These are phyloP conservation scores for Muscicapa comitata DNA, from an alignment of 2,797 vertebrate species.

Conservation along the genomic window DNA sequence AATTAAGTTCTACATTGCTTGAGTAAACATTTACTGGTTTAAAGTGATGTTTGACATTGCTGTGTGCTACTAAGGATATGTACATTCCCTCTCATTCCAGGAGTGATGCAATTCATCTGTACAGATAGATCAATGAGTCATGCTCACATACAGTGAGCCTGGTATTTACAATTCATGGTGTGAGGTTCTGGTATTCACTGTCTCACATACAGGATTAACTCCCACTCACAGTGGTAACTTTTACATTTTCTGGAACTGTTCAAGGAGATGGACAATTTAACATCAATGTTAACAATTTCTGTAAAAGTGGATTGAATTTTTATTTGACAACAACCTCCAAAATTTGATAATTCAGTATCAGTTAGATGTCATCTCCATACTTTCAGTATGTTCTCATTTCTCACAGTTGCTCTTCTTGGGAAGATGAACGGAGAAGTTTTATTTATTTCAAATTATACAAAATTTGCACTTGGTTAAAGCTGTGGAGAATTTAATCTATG, in stretches of 20 bases:
- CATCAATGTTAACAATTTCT: constrained; percentile 11
- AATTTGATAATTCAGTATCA: neutral
- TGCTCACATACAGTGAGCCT: neutral
- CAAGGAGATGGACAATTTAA: neutral
- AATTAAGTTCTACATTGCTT: neutral
- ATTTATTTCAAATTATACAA: neutral
- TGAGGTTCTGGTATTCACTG: neutral
- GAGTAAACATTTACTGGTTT: neutral
- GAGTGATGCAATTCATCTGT: neutral
- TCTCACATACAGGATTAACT: neutral
- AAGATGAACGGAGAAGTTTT: neutral
- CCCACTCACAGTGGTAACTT: neutral
- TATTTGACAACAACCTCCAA: neutral
- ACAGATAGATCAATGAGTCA: neutral
- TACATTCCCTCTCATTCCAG: neutral
- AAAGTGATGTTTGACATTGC: neutral
- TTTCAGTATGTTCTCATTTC: neutral
- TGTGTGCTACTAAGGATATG: neutral
- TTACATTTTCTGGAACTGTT: neutral
- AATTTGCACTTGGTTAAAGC: neutral
- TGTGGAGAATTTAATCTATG: neutral
- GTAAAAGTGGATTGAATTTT: constrained; percentile 9
- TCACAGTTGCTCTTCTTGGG: neutral
- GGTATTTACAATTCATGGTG: neutral
- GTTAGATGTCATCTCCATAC: neutral